Percentiles rank a stretch among this genome's conserved stretches.
phyloP scores from a whole-genome alignment of 1,140 invertebrate genomes.

The Orchestia grillus region DNA sequence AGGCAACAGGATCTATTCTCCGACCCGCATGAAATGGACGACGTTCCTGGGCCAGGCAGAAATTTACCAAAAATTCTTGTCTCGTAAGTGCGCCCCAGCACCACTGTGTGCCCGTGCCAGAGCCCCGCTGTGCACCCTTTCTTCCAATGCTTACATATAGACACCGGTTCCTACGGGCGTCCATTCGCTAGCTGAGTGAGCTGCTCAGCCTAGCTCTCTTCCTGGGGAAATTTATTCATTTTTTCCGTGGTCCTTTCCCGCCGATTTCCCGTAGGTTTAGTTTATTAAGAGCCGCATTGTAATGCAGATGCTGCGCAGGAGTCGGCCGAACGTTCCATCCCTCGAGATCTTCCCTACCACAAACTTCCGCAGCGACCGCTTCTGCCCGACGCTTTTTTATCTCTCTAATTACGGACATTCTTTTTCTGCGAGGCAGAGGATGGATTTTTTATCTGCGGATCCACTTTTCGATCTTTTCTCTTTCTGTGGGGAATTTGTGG shows the following conservation, averaged over 20 bases:
- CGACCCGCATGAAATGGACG: not conserved
- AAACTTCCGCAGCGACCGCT: not conserved
- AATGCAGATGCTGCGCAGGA: not conserved
- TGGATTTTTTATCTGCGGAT: constrained; percentile 22
- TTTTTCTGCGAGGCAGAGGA: not conserved
- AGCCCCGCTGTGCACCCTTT: not conserved
- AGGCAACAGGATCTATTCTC: not conserved
- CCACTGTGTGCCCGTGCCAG: not conserved
- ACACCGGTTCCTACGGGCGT: too few relatives aligned
- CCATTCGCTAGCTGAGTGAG: not conserved
- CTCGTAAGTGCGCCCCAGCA: not conserved
- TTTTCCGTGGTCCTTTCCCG: not conserved
- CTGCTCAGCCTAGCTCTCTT: not conserved
- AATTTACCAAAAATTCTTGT: not conserved
- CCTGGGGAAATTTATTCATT: not conserved
- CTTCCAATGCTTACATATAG: not conserved
- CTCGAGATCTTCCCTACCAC: not conserved
- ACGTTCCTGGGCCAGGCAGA: not conserved
- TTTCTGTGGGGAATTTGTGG: constrained; percentile 20
- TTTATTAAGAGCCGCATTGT: not conserved
- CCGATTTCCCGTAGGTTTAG: not conserved
- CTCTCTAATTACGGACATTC: constrained; percentile 2
- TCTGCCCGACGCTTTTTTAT: not conserved
- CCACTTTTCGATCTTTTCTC: constrained; percentile 7
- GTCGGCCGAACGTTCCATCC: not conserved